A percentile compares a stretch with the other conserved stretches of the same genome.
Evolutionary conservation across 2,888 invertebrate genomes (phyloP).

Genomic region (Leuctra nigra): DNA sequence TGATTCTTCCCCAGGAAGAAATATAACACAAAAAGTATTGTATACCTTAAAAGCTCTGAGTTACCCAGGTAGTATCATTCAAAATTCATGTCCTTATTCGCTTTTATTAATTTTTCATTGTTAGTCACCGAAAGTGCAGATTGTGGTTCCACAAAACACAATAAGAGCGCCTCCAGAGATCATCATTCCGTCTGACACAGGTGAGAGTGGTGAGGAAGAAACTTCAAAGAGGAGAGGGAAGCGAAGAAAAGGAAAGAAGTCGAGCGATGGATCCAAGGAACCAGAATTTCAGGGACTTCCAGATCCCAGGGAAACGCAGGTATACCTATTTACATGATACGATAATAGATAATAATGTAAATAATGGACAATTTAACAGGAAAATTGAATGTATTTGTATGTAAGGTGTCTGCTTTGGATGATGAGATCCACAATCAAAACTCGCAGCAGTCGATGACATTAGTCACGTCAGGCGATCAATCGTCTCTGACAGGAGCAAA

Average conservation of each 20-base stretch:
- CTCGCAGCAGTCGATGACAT: slow-evolving; percentile 37
- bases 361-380: background rate
- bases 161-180: background rate
- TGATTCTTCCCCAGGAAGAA: background rate
- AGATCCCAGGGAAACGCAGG: slow-evolving; percentile 60
- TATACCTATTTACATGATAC: background rate
- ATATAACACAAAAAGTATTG: too few relatives aligned
- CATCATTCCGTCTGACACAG: slow-evolving; percentile 9
- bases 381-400: too few relatives aligned
- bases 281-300: slow-evolving; percentile 43
- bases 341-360: background rate
- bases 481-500: slow-evolving; percentile 47
- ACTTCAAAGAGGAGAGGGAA: slow-evolving; percentile 24
- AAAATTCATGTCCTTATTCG: too few relatives aligned
- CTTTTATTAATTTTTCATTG: too few relatives aligned
- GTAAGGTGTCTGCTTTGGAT: slow-evolving; percentile 52
- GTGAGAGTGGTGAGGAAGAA: slow-evolving; percentile 27
- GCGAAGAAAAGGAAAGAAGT: slow-evolving; percentile 24
- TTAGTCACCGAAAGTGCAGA: too few relatives aligned
- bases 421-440: slow-evolving; percentile 62
- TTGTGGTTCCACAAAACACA: too few relatives aligned
- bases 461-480: slow-evolving; percentile 39
- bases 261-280: slow-evolving; percentile 28
- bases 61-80: too few relatives aligned
- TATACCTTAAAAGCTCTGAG: too few relatives aligned